Evolutionary conservation across 2,113 vertebrate genomes (phyloP), one percentile per base, ranked within the genome.

Genomic region (Gambusia affinis): DNA sequence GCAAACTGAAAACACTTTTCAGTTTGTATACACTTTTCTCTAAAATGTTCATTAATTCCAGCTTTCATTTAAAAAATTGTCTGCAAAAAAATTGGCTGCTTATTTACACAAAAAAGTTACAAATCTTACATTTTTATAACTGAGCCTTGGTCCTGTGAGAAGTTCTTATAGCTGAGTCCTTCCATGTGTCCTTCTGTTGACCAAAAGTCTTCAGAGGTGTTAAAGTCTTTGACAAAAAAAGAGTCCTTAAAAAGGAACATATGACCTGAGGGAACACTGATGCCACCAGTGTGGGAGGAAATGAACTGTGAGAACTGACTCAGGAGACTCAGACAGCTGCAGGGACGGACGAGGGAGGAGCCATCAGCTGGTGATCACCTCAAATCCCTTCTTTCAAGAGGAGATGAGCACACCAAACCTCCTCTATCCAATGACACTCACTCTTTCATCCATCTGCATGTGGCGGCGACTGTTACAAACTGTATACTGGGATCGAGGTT

Each of bases 381-480:
- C 57, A 80, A 78, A 73, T 75, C 76, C 73, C 81, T 82, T 80
- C 70, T 47, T 47, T 47, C 44, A 47, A 47, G 5, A 76, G 66
- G 60, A 66, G 30, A 82, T 84, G 77, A 86, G 72, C 78, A 35
- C 77, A 78, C 70, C 67, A 79, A 80, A 80, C 76, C 4, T 19
- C 64, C 72, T 57, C 64, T n/a, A 24, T 37, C 67, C 60, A 24
- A 64, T 69, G 63, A 71, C 77, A 47, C 44, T 19, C 44, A 47
- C 44, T 19, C 44, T 47, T 47, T 19, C 44, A 47, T 47, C 44
- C 44, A 47, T 47, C 78, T 73, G 90, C 90, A 79, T 81, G 87
- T 84, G 86, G 81, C 87, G 70, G 81, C 89, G 92, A 88, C 87
- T 88, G 88, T 92, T 90, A 91, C 88, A 87, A 85, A 80, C 83